Evolutionary conservation across 2,797 vertebrate genomes (phyloP).

Genomic region (Otolemur crassicaudatus): DNA sequence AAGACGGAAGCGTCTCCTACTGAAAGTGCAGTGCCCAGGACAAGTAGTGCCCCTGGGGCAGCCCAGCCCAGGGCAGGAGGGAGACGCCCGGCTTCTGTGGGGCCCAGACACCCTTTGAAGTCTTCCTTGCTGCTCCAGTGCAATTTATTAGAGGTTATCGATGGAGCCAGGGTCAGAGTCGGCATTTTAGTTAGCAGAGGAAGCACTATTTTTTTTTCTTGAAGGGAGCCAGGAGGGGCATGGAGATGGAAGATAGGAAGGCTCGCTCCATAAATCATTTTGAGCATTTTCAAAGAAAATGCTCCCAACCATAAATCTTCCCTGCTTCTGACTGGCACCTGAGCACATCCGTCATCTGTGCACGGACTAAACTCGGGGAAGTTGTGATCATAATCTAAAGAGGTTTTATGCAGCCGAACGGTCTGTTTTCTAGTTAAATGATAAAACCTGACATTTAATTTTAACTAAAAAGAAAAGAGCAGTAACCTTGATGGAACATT

Average conservation of each 20-base stretch:
- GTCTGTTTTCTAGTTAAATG: neutral
- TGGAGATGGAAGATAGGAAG: neutral
- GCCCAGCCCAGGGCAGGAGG: accelerated
- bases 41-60: neutral
- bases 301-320: neutral
- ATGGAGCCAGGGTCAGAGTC: neutral
- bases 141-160: neutral
- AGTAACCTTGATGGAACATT: neutral
- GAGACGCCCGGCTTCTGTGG: accelerated
- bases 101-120: neutral
- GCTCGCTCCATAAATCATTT: neutral
- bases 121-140: neutral
- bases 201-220: neutral
- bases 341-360: neutral
- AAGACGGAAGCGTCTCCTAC: neutral
- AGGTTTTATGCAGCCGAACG: neutral
- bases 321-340: no score
- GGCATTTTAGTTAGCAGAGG: neutral
- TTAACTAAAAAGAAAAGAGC: neutral
- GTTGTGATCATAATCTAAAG: neutral
- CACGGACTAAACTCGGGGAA: neutral
- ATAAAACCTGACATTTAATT: neutral
- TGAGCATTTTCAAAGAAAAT: neutral
- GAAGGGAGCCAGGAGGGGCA: neutral
- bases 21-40: no score